These are phyloP conservation scores for Cassiopea xamachana DNA, from an alignment of 30 jellyfish, hydroid and myxozoan genomes.

Conservation along the genomic window DNA sequence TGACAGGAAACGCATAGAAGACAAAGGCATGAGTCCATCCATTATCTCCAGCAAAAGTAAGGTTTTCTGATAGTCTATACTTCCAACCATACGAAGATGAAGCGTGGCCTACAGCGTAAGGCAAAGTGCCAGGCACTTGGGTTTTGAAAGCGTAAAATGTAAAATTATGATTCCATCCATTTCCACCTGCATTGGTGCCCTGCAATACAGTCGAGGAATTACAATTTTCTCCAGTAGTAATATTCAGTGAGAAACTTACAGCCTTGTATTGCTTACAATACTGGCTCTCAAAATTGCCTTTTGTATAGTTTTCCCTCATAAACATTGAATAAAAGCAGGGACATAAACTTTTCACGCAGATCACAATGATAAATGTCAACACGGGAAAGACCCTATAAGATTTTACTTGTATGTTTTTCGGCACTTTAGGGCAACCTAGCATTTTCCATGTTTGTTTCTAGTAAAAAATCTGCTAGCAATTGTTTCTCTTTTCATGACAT, in stretches of 20 bases:
- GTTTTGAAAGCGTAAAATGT: constrained; percentile 38
- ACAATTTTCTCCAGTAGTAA: background rate
- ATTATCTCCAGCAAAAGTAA: constrained; percentile 47
- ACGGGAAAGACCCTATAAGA: no score
- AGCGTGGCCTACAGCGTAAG: constrained; percentile 72
- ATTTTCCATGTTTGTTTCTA: no score
- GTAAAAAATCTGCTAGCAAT: no score
- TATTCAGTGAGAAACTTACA: background rate
- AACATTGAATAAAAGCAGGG: no score
- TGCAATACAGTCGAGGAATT: background rate
- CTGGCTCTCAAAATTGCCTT: no score
- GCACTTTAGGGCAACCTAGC: no score
- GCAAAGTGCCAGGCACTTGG: constrained; percentile 53
- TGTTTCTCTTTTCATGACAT: no score
- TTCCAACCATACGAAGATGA: constrained; percentile 59
- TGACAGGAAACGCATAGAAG: constrained; percentile 44
- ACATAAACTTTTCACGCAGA: no score
- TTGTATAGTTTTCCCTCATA: no score
- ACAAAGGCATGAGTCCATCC: constrained; percentile 78
- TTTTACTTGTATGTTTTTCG: no score
- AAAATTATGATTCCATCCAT: constrained; percentile 60
- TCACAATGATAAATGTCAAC: no score
- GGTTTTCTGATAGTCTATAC: constrained; percentile 38
- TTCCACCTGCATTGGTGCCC: constrained; percentile 31
- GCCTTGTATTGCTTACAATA: no score